Conservation (phyloP, 30 jellyfish, hydroid and myxozoan genomes). For the Aurelia sp. region DNA sequence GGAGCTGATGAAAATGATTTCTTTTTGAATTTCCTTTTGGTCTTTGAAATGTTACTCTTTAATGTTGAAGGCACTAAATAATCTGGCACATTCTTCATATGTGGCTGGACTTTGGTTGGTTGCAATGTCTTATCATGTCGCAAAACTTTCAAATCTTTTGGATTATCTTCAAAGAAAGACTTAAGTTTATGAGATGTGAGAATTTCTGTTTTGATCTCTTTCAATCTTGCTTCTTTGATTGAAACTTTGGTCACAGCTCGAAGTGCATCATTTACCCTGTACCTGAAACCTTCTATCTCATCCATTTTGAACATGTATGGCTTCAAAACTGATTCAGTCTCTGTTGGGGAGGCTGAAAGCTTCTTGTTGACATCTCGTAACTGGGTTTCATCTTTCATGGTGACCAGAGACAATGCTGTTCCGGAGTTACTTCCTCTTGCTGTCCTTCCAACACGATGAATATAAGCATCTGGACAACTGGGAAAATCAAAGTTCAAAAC, state of each 20-base stretch:
- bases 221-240: slow-evolving; percentile 92
- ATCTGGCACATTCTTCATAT: slow-evolving; percentile 96
- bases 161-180: slow-evolving; percentile 92
- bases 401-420: slow-evolving; percentile 89
- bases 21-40: slow-evolving; percentile 59
- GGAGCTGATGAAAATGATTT: neutral
- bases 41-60: slow-evolving; percentile 58
- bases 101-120: slow-evolving; percentile 86
- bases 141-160: slow-evolving; percentile 87
- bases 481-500: slow-evolving; percentile 97
- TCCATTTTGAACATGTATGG: slow-evolving; percentile 93
- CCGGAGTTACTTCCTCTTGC: slow-evolving; percentile 98
- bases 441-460: slow-evolving; percentile 97
- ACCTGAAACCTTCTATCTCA: slow-evolving; percentile 96
- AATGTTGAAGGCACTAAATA: slow-evolving; percentile 90
- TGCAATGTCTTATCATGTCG: slow-evolving; percentile 87
- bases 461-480: slow-evolving; percentile 72
- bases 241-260: slow-evolving; percentile 81
- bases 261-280: slow-evolving; percentile 92
- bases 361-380: slow-evolving; percentile 53
- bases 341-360: slow-evolving; percentile 53
- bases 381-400: slow-evolving; percentile 54
- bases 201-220: slow-evolving; percentile 91
- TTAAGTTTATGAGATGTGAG: slow-evolving; percentile 83
- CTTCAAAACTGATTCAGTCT: slow-evolving; percentile 53